Percentiles rank a stretch among this genome's conserved stretches.
Evolutionary conservation across 2,113 vertebrate genomes (phyloP).

Genomic region (Agapornis roseicollis): DNA sequence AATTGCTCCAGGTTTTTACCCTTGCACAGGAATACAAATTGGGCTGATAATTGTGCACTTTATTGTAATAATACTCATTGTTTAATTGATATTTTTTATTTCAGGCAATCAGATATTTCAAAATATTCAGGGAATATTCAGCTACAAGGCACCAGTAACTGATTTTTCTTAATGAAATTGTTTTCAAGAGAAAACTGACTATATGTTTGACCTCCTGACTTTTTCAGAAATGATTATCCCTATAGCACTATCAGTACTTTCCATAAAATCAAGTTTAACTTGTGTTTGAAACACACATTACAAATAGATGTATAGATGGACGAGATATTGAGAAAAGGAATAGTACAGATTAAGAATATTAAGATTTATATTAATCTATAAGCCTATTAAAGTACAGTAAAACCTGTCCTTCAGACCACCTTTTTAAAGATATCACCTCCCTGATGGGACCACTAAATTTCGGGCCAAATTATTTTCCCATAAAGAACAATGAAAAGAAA

Average conservation of each 20-base stretch:
- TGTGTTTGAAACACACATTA: slow-evolving; percentile 80
- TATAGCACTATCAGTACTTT: slow-evolving; percentile 56
- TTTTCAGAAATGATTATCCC: slow-evolving; percentile 61
- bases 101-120: background rate
- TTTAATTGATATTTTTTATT: background rate
- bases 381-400: slow-evolving; percentile 89
- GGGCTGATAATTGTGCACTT: background rate
- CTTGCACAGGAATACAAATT: background rate
- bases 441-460: slow-evolving; percentile 89
- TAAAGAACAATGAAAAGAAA: slow-evolving; percentile 91
- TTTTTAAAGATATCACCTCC: slow-evolving; percentile 87
- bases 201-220: slow-evolving; percentile 50
- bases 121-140: background rate
- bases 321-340: slow-evolving; percentile 78
- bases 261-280: slow-evolving; percentile 77
- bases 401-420: slow-evolving; percentile 89
- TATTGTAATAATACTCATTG: background rate
- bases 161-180: background rate
- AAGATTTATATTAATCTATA: slow-evolving; percentile 89
- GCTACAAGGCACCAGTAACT: background rate
- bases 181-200: slow-evolving; percentile 39
- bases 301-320: slow-evolving; percentile 82
- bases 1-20: background rate
- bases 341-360: slow-evolving; percentile 87
- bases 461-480: slow-evolving; percentile 88